Base-by-base conservation (phyloP, 2,888 invertebrate species). In the Drosophila vallismaia region DNA sequence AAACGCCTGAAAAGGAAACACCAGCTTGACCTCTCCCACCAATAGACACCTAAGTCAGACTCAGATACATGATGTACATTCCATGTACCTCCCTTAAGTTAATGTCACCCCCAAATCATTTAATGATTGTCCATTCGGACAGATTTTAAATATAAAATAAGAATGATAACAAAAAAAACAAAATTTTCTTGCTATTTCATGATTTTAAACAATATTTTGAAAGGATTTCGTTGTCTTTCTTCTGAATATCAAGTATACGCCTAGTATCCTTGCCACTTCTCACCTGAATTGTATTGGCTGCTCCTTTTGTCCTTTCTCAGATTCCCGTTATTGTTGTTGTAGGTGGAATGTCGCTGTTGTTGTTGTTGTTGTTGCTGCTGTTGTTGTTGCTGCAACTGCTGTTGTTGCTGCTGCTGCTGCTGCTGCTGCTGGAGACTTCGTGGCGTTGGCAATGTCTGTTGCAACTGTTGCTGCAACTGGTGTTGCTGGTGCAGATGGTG, bases 211-310 rank as follows among this genome's bases (percentile, higher is more conserved):
- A 28, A 0, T 0, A n/a, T 5, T 4, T 28, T 1, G 3, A 28
- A 28, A 5, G 5, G 4, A 28, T 28, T 28, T 40, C 8, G 3
- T 7, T 14, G 8, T 8, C 7, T 3, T 9, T 38, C 4, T 38
- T 38, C 6, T 4, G 14, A 3, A 36, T 6, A 36, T n/a, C 36
- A 12, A 36, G 36, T n/a, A n/a, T 36, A 5, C n/a, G 36, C n/a
- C n/a, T 5, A n/a, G n/a, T 36, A 19, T 2, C 28, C 28, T 26
- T 26, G 2, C 4, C 26, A 2, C 26, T 19, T 19, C 36, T 42
- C 40, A 91, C 91, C 92, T 84, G 91, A 91, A 79, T 89, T 90
- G 75, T 91, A 92, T 79, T 91, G 89, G 68, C 88, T 89, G 74
- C 77, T 89, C 64, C 88, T 89, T 68, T 90, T 91, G 71, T 91